Conservation (phyloP, 30 jellyfish, hydroid and myxozoan genomes). For the Chrysaora quinquecirrha region DNA sequence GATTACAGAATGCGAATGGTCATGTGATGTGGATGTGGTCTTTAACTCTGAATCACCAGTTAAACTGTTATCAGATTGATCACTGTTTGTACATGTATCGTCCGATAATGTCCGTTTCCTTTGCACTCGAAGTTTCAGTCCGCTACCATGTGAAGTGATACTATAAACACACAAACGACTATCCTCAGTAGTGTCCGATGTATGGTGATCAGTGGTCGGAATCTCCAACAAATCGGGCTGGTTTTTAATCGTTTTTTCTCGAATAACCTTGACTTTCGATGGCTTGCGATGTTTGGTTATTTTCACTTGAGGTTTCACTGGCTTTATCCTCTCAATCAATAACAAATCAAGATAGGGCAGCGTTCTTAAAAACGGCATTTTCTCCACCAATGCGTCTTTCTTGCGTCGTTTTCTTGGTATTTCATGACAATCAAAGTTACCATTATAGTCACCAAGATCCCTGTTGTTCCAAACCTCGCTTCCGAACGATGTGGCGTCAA, state of each 20-base stretch:
- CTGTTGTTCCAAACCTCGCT: slow-evolving; percentile 1
- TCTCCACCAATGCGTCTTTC: slow-evolving; percentile 74
- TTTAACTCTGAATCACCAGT: slow-evolving; percentile 48
- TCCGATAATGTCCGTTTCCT: slow-evolving; percentile 60
- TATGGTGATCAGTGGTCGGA: not conserved
- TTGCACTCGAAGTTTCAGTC: slow-evolving; percentile 60
- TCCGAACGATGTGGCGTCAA: slow-evolving; percentile 5
- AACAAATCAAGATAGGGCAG: slow-evolving; percentile 84
- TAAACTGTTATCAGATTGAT: slow-evolving; percentile 36
- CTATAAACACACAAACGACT: slow-evolving; percentile 25
- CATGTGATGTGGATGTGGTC: slow-evolving; percentile 25
- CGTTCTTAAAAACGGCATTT: slow-evolving; percentile 75
- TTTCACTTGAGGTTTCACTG: slow-evolving; percentile 20
- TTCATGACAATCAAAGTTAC: slow-evolving; percentile 36
- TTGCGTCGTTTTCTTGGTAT: slow-evolving; percentile 70
- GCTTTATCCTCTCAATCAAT: slow-evolving; percentile 82
- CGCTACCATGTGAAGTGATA: slow-evolving; percentile 72
- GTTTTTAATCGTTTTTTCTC: not conserved
- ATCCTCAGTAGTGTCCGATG: not conserved
- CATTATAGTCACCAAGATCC: slow-evolving; percentile 10
- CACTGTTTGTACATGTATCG: slow-evolving; percentile 68
- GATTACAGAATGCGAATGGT: not conserved
- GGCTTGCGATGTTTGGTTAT: not conserved
- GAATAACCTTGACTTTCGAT: not conserved
- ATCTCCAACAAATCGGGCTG: not conserved